Conservation (phyloP, 2,113 vertebrate genomes). For the Himantopus leucocephalus region DNA sequence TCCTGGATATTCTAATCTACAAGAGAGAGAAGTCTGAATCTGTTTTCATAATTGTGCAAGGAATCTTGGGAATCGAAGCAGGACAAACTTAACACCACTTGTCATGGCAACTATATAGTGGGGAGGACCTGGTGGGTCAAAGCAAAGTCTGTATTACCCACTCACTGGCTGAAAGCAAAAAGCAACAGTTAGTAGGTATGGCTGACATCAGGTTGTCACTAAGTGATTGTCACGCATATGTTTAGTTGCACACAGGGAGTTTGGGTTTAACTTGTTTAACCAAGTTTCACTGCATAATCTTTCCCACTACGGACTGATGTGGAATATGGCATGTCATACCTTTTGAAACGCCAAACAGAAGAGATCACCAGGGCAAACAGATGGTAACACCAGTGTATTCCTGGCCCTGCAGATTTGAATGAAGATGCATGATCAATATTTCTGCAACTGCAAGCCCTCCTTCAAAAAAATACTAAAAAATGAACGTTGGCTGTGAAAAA, state of each 20-base stretch:
- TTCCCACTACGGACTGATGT: neutral
- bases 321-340: neutral
- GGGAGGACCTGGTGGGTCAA: neutral
- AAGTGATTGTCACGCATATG: accelerated
- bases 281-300: neutral
- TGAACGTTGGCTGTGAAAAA: neutral
- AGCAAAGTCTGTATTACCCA: neutral
- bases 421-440: neutral
- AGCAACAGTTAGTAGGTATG: neutral
- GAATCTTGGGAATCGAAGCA: neutral
- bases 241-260: neutral
- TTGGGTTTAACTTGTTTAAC: neutral
- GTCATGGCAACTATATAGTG: neutral
- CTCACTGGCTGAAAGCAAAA: neutral
- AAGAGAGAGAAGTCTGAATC: neutral
- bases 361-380: neutral
- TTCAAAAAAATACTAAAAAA: neutral
- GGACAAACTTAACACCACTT: neutral
- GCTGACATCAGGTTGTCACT: neutral
- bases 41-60: neutral
- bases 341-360: neutral
- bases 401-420: neutral
- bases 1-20: neutral
- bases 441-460: neutral
- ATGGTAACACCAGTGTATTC: neutral